Evolutionary conservation across 2,888 invertebrate species (phyloP), one percentile per base, ranked within the genome.

Genomic region (Parasteatoda lunata): DNA sequence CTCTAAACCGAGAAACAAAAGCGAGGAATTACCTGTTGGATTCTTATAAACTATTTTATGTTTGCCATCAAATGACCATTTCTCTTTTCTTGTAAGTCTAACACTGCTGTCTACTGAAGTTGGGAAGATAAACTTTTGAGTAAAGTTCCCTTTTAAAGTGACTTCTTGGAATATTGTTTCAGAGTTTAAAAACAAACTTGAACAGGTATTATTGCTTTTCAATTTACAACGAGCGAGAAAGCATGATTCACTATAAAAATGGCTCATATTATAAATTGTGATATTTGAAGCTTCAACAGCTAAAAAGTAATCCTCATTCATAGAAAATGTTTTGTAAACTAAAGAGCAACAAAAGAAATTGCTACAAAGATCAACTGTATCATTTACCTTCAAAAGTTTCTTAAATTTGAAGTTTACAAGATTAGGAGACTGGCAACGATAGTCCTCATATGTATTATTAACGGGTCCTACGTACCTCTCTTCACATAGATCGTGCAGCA

Each of bases 261-360:
- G 77, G 2, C 30, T 30, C 15, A 8, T 9, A 7, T 73, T 15
- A 9, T 84, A 73, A 45, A 84, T 72, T 49, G 48, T 68, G 3
- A 71, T 5, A 59, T 49, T 47, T 11, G 54, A 7, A 9, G 52
- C 54, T 5, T 65, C 59, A 45, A 86, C 80, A 15, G 49, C 76
- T 15, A 86, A 76, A 52, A 70, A 80, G 52, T 68, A 86, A 70
- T 76, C 59, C 45, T 86, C 86, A 13, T 75, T 49, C 75, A 83
- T 79, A 47, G 64, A 49, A 4, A 77, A 49, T 11, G 88, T 71
- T 8, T 71, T 5, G 59, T 89, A 89, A 52, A 73, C 15, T 8
- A 89, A n/a, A 9, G 76, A 51, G 68, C 89, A 89, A 70, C 89
- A 89, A 30, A 89, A 65, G 4, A 51, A 48, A 54, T 82, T 75